phyloP scores from a whole-genome alignment of 2,113 vertebrate genomes.

The Poicephalus gulielmi region DNA sequence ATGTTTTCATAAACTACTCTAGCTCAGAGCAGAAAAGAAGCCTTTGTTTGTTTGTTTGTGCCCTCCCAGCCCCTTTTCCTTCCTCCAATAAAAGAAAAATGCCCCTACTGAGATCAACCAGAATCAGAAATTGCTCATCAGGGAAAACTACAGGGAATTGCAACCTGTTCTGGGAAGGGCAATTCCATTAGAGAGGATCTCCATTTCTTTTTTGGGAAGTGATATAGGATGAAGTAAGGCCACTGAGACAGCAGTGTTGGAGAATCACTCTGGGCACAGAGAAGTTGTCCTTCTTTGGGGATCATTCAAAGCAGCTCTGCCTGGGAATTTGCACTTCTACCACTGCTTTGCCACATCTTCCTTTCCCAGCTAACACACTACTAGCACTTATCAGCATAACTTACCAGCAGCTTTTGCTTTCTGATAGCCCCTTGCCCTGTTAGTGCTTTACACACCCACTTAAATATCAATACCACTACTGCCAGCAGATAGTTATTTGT shows the following conservation, averaged over 20 bases:
- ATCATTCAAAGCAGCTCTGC: not conserved
- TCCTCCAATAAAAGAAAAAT: not conserved
- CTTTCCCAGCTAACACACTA: not conserved
- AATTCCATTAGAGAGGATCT: not conserved
- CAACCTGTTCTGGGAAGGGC: not conserved
- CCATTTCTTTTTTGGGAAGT: not conserved
- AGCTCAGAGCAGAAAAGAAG: not conserved
- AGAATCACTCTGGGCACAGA: not conserved
- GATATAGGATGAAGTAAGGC: not conserved
- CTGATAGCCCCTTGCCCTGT: not conserved
- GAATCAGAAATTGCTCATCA: not conserved
- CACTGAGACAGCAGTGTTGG: not conserved
- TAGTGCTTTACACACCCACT: not conserved
- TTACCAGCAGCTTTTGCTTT: not conserved
- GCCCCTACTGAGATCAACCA: not conserved
- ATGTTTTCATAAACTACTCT: not conserved
- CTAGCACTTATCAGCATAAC: not conserved
- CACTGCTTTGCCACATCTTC: accelerated
- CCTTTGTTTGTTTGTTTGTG: too few relatives aligned
- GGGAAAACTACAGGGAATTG: not conserved
- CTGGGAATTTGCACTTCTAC: not conserved
- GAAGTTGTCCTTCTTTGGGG: not conserved
- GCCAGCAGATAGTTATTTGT: not conserved
- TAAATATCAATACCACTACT: not conserved
- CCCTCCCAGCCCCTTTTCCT: not conserved